These are phyloP conservation scores for Hippocampus kuda DNA, from an alignment of 2,797 vertebrate genomes.

Conservation along the genomic window DNA sequence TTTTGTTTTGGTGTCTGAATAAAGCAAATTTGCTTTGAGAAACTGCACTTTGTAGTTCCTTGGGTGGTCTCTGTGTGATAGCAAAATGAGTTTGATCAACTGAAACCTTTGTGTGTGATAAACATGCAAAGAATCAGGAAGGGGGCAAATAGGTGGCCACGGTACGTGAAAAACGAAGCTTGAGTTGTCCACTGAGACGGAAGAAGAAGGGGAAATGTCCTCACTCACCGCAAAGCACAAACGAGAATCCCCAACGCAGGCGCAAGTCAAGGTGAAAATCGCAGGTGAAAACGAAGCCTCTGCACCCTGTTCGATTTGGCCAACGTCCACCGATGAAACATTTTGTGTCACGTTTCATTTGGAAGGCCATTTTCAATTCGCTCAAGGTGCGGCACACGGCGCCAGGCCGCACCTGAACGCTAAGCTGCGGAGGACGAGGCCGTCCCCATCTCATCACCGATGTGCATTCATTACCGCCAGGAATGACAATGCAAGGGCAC, in stretches of 20 bases:
- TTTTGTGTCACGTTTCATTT: neutral
- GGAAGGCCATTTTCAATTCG: conserved; percentile 5
- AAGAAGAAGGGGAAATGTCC: neutral
- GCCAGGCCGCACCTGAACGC: conserved; percentile 12
- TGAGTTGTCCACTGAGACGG: neutral
- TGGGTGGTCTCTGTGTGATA: too few species aligned
- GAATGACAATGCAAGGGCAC: conserved; percentile 56
- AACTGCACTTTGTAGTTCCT: too few species aligned
- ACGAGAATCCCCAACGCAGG: neutral
- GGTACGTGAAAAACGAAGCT: neutral
- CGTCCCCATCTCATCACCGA: conserved; percentile 51
- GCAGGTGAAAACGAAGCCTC: neutral
- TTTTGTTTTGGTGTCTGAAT: too few species aligned
- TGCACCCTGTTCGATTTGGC: too few species aligned
- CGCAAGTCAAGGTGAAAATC: neutral
- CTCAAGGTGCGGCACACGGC: neutral
- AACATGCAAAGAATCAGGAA: too few species aligned
- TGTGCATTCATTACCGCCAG: conserved; percentile 56
- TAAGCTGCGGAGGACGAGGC: conserved; percentile 48
- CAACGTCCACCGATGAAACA: neutral
- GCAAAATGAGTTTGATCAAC: too few species aligned
- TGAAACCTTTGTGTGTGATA: too few species aligned
- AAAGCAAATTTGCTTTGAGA: too few species aligned
- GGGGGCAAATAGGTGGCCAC: neutral
- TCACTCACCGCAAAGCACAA: neutral